These are phyloP conservation scores for Actinostola sp. DNA, from an alignment of 92 coral and sea anemone species.

Conservation along the genomic window DNA sequence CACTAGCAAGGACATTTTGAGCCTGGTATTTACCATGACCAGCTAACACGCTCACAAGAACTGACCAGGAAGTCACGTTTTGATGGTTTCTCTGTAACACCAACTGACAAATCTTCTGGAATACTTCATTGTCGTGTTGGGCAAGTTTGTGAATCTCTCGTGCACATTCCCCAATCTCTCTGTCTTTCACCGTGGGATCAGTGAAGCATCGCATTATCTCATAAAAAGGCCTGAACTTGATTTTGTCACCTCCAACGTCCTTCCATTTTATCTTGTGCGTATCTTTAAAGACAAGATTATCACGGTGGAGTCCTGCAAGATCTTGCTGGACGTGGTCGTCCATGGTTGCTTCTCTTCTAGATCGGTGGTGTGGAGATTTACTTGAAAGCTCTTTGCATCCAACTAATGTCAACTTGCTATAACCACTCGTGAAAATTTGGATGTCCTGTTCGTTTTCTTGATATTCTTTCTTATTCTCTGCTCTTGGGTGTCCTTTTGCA, in stretches of 20 bases:
- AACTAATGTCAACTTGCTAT: conserved; percentile 69
- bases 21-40: conserved; percentile 70
- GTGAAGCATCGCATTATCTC: conserved; percentile 88
- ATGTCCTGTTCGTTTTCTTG: conserved; percentile 73
- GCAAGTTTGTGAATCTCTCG: conserved; percentile 82
- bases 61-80: conserved; percentile 86
- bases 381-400: conserved; percentile 40
- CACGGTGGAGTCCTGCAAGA: conserved; percentile 46
- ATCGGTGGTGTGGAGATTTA: conserved; percentile 32
- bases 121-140: conserved; percentile 49
- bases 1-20: conserved; percentile 76
- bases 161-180: conserved; percentile 80
- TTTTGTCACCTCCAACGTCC: conserved; percentile 66
- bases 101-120: conserved; percentile 44
- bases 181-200: conserved; percentile 68
- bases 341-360: conserved; percentile 28
- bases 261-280: conserved; percentile 62
- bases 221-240: conserved; percentile 72
- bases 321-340: conserved; percentile 23
- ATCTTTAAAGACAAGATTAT: conserved; percentile 66
- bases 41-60: conserved; percentile 72
- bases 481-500: conserved; percentile 68
- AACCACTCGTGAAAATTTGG: conserved; percentile 78
- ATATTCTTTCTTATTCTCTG: conserved; percentile 65
- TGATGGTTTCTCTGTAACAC: conserved; percentile 75